Evolutionary conservation across 2,888 invertebrate species (phyloP).

Genomic region (Oxystoma pomonae): DNA sequence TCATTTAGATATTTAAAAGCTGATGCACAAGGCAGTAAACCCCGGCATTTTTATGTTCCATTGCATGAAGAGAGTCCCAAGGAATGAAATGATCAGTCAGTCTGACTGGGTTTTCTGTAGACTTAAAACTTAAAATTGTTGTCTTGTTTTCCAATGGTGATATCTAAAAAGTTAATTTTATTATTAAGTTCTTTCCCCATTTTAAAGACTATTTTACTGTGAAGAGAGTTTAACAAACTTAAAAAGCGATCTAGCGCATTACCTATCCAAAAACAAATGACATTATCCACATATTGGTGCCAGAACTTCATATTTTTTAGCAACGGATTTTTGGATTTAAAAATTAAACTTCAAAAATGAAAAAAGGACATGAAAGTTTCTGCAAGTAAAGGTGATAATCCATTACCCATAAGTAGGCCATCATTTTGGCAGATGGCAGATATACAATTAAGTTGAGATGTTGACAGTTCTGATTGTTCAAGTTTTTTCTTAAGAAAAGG

Average conservation of each 20-base stretch:
- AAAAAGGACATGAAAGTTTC: not conserved
- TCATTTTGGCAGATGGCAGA: too few species aligned
- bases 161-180: too few species aligned
- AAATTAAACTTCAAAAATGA: not conserved
- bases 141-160: not conserved
- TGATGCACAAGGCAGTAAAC: not conserved
- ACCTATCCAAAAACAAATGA: not conserved
- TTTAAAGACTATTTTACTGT: not conserved
- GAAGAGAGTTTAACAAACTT: not conserved
- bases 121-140: not conserved
- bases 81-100: not conserved
- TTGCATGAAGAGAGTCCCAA: not conserved
- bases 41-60: not conserved
- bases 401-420: not conserved
- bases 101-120: not conserved
- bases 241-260: not conserved
- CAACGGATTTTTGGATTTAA: not conserved
- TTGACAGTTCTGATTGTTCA: too few species aligned
- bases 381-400: not conserved
- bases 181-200: too few species aligned
- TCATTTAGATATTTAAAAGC: too few species aligned
- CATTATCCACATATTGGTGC: not conserved
- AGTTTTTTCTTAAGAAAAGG: too few species aligned
- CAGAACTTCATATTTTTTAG: not conserved
- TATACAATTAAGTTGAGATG: too few species aligned